A percentile compares a stretch with the other conserved stretches of the same genome.
Evolutionary conservation across 1,140 invertebrate species (phyloP).

Genomic region (Drosophila takahashii): DNA sequence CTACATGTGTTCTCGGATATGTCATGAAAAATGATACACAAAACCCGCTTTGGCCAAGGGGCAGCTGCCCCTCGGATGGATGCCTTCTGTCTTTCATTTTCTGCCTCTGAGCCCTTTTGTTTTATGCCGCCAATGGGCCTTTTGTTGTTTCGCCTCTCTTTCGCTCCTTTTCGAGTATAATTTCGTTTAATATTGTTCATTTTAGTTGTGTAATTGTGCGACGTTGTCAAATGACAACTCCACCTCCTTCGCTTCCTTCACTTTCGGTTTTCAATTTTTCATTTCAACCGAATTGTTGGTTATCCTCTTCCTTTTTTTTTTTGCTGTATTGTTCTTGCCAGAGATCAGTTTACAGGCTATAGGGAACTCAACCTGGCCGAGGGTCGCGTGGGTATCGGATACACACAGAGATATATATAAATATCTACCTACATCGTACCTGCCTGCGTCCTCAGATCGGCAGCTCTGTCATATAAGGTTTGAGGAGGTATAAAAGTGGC

Average conservation of each 20-base stretch:
- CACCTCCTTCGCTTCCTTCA: constrained; percentile 53
- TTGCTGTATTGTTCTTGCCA: constrained; percentile 55
- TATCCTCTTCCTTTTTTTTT: constrained; percentile 31
- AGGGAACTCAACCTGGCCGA: constrained; percentile 19
- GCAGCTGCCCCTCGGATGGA: constrained; percentile 58
- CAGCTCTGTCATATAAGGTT: constrained; percentile 53
- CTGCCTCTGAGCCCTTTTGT: constrained; percentile 78
- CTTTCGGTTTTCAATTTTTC: constrained; percentile 74
- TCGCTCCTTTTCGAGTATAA: constrained; percentile 64
- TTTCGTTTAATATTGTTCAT: constrained; percentile 82
- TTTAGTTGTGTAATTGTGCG: constrained; percentile 82
- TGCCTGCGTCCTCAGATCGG: constrained; percentile 31
- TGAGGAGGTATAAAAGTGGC: constrained; percentile 44
- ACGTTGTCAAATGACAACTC: constrained; percentile 58
- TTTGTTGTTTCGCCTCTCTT: constrained; percentile 50
- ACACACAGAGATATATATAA: constrained; percentile 18
- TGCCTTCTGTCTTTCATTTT: constrained; percentile 49
- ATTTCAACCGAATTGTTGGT: constrained; percentile 52
- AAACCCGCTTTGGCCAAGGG: constrained; percentile 60
- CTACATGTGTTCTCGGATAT: constrained; percentile 51
- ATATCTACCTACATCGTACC: constrained; percentile 16
- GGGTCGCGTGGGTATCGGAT: constrained; percentile 60
- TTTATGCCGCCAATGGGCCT: constrained; percentile 77
- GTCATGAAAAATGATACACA: constrained; percentile 80
- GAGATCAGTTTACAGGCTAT: constrained; percentile 68